Evolutionary conservation across 2,888 invertebrate genomes (phyloP).

Genomic region (Lissonota sp.): DNA sequence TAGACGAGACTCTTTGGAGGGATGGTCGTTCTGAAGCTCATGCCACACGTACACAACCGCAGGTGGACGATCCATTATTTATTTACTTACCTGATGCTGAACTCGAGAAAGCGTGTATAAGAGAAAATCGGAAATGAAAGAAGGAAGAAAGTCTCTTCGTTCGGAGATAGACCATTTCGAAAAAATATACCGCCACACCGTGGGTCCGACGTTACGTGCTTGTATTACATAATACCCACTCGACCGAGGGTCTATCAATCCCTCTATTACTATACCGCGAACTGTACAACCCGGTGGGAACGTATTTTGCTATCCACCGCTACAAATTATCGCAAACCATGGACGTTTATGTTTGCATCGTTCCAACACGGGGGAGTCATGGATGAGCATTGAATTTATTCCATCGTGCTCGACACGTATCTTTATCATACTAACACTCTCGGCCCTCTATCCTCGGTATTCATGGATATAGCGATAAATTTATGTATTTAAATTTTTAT

Average conservation of each 20-base stretch:
- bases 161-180: conserved; percentile 63
- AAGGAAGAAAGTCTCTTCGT: conserved; percentile 51
- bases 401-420: conserved; percentile 50
- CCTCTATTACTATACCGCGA: conserved; percentile 43
- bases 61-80: conserved; percentile 75
- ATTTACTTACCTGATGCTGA: conserved; percentile 74
- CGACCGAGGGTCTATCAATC: conserved; percentile 40
- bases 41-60: conserved; percentile 57
- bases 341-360: conserved; percentile 54
- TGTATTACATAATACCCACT: conserved; percentile 74
- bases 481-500: conserved; percentile 26
- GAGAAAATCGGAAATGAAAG: conserved; percentile 40
- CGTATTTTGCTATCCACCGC: conserved; percentile 52
- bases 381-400: conserved; percentile 58
- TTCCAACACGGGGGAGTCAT: conserved; percentile 37
- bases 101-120: conserved; percentile 51
- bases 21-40: conserved; percentile 31
- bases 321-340: conserved; percentile 58
- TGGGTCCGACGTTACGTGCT: conserved; percentile 75
- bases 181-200: conserved; percentile 72
- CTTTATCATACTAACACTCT: conserved; percentile 34
- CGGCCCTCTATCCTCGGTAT: conserved; percentile 12
- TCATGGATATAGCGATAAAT: conserved; percentile 18
- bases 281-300: conserved; percentile 44
- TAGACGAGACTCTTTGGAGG: conserved; percentile 40